phyloP scores from a whole-genome alignment of 2,113 vertebrate species.

The Sphyrna mokarran region DNA sequence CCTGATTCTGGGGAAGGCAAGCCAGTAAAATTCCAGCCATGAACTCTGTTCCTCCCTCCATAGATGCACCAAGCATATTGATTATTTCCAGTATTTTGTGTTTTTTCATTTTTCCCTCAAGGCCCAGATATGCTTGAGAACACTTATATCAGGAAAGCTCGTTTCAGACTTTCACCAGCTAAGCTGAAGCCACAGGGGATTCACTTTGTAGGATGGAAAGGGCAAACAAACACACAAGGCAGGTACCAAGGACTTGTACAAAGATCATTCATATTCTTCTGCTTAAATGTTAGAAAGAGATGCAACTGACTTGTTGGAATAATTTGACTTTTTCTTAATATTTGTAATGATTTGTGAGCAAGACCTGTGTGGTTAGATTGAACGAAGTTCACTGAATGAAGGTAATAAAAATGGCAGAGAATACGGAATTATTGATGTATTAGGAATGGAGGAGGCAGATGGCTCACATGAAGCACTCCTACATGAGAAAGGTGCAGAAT shows the following conservation, averaged over 20 bases:
- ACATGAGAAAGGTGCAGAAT: neutral
- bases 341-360: neutral
- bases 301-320: neutral
- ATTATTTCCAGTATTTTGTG: neutral
- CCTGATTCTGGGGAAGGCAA: too few species aligned
- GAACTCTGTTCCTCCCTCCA: neutral
- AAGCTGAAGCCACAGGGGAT: neutral
- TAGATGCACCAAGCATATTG: too few species aligned
- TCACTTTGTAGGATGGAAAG: neutral
- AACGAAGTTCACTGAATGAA: neutral
- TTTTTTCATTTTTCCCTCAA: neutral
- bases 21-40: too few species aligned
- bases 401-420: neutral
- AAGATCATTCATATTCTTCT: neutral
- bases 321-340: neutral
- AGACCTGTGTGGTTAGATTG: neutral
- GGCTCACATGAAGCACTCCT: neutral
- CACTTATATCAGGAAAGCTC: neutral
- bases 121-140: neutral
- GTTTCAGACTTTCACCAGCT: neutral
- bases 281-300: neutral
- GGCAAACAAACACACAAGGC: neutral
- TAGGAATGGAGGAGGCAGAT: neutral
- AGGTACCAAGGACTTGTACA: neutral
- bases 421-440: neutral